Evolutionary conservation across 1,140 invertebrate species (phyloP), one percentile per base, ranked within the genome.

Genomic region (Drosophila bipectinata): DNA sequence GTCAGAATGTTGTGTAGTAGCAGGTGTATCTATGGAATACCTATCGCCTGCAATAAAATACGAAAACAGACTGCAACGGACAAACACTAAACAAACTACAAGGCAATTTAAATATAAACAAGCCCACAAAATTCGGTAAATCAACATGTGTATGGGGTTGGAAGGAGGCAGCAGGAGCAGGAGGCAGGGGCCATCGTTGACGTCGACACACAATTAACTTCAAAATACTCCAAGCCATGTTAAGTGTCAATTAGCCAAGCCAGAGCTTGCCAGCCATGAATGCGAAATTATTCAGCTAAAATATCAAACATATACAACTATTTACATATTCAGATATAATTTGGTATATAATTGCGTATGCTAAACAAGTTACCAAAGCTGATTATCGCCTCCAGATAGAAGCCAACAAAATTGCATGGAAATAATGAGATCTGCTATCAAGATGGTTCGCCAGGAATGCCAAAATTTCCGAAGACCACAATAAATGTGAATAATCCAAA

Each of bases 91-190:
- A 72, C 68, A 71, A 71, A 66, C 68, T 74, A 81, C 78, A 79
- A 77, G 78, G 84, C 83, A 88, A 88, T 88, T 88, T 89, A 88
- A 83, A 88, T 88, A 88, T 76, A 66, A 82, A 79, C 45, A 77
- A 67, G 60, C 73, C 62, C 67, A 64, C 51, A 77, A 60, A 60
- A 76, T 69, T 76, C 58, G 53, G 64, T 28, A 55, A 63, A 71
- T 56, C 54, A 71, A 71, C 79, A 60, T 68, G 52, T 88, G 83
- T 77, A 66, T 39, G 69, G 66, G 49, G 47, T 52, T 6, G 15
- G 18, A 15, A 60, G 34, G 34, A 12, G 34, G 34, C 34, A 34
- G 32, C 32, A 37, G 37, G 30, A 44, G 51, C 14, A 8, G n/a
- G 49, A 8, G 56, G 55, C 6, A 3, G 62, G 60, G 12, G 54